Base-by-base conservation (phyloP, 2,888 invertebrate genomes). In the Lucinisca nassula region DNA sequence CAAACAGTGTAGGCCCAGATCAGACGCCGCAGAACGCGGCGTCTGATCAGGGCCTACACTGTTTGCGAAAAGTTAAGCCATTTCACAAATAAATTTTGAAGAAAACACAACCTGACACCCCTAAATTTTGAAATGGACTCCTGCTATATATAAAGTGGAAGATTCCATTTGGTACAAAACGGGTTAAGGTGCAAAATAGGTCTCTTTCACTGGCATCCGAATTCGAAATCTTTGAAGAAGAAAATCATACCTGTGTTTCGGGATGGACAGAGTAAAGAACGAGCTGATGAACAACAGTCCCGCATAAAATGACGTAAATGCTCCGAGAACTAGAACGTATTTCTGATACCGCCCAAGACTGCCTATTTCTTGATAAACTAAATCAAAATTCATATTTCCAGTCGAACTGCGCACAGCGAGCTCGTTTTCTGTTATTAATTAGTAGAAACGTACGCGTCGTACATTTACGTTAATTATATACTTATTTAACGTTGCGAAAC, bases 301-400 rank as follows among this genome's bases (percentile, higher is more conserved):
- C 2, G 81, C 55, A 38, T 82, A 85, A 0, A 61, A n/a, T 35
- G 74, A 61, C 0, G 73, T 75, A 12, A 58, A 75, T 3, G 61
- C 49, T 0, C 55, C 24, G 0, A 70, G 49, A 40, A 58, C 79
- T 8, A 82, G 67, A 24, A 85, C 45, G 79, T 67, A 85, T 49
- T 90, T 85, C 61, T 91, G 91, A 38, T 85, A 90, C 17, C 37
- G 37, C 14, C 91, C 91, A 49, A 90, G 90, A 24, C 89, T 88
- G 24, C 91, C 91, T 37, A 91, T 79, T 61, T 89, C 85, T 37
- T 78, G 27, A 32, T 89, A 85, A 58, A 90, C 76, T 24, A 89
- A 82, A 38, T 91, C 91, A 79, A 91, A 89, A 77, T 85, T 89
- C 91, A 90, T 83, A 58, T 14, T 27, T 24, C 27, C n/a, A 10